Evolutionary conservation across 2,113 vertebrate genomes (phyloP).

Genomic region (Pyxicephalus adspersus): DNA sequence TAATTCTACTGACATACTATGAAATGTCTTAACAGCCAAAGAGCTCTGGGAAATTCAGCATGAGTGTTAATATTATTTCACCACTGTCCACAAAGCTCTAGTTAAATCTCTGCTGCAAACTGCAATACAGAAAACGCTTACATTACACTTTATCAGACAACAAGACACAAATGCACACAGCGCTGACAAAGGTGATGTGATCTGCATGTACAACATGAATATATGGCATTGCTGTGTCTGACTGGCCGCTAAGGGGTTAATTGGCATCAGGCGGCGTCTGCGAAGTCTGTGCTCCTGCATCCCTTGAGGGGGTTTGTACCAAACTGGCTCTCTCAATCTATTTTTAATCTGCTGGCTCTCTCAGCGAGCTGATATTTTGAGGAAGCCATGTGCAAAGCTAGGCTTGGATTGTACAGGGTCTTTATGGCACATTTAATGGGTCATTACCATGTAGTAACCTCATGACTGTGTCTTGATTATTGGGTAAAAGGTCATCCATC

Average conservation of each 20-base stretch:
- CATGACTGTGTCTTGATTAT: conserved; percentile 31
- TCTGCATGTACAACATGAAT: conserved; percentile 10
- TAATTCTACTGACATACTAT: too few relatives aligned
- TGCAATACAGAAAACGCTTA: neutral
- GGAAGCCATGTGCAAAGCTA: conserved; percentile 42
- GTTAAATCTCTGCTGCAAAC: neutral
- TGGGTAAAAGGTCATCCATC: conserved; percentile 25
- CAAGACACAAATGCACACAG: neutral
- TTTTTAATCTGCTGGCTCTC: conserved; percentile 53
- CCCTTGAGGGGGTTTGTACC: conserved; percentile 45
- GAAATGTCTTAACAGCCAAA: too few relatives aligned
- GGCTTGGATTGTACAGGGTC: conserved; percentile 12
- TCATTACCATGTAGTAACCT: conserved; percentile 24
- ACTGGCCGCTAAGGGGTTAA: conserved; percentile 24
- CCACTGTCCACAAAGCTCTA: neutral
- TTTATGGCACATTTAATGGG: conserved; percentile 40
- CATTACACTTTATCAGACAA: neutral
- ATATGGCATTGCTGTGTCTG: neutral
- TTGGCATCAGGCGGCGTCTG: conserved; percentile 42
- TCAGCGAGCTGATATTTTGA: conserved; percentile 41
- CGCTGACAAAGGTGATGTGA: neutral
- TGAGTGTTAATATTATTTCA: neutral
- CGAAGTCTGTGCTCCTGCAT: conserved; percentile 36
- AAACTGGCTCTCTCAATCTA: conserved; percentile 49
- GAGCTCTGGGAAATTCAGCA: too few relatives aligned